These are phyloP conservation scores for Hemibagrus wyckioides DNA, from an alignment of 2,113 vertebrate species.

Conservation along the genomic window DNA sequence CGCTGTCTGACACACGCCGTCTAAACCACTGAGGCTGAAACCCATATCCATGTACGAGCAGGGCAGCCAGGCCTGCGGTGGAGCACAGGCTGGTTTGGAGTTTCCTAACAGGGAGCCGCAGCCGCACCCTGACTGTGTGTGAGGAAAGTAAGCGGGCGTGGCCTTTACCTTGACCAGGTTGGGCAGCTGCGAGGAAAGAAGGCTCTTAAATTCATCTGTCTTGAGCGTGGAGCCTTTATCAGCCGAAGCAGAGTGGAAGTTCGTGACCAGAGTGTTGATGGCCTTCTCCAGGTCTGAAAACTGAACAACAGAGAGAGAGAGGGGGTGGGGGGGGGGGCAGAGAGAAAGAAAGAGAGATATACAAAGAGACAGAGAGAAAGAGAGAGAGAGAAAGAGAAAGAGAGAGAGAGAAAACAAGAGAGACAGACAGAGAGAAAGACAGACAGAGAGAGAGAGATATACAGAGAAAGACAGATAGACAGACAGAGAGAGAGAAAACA, in stretches of 20 bases:
- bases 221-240: constrained; percentile 67
- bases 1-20: too few species aligned
- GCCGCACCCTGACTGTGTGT: constrained; percentile 31
- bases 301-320: constrained; percentile 46
- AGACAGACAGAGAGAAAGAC: not conserved
- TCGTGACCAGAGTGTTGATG: constrained; percentile 71
- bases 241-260: constrained; percentile 70
- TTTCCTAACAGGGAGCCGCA: constrained; percentile 30
- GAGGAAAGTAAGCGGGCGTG: constrained; percentile 25
- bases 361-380: not conserved
- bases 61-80: too few species aligned
- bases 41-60: too few species aligned
- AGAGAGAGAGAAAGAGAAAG: not conserved
- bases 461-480: too few species aligned
- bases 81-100: constrained; percentile 26
- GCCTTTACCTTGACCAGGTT: constrained; percentile 67
- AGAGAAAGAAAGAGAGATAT: not conserved
- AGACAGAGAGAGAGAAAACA: too few species aligned
- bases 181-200: constrained; percentile 71
- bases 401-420: not conserved
- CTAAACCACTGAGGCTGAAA: too few species aligned
- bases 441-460: not conserved
- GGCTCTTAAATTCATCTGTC: constrained; percentile 71
- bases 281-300: constrained; percentile 73
- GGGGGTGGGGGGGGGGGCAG: too few species aligned